A percentile compares a stretch with the other conserved stretches of the same genome.
These are phyloP conservation scores for Apamea monoglypha DNA, from an alignment of 2,888 invertebrate species.

Conservation along the genomic window DNA sequence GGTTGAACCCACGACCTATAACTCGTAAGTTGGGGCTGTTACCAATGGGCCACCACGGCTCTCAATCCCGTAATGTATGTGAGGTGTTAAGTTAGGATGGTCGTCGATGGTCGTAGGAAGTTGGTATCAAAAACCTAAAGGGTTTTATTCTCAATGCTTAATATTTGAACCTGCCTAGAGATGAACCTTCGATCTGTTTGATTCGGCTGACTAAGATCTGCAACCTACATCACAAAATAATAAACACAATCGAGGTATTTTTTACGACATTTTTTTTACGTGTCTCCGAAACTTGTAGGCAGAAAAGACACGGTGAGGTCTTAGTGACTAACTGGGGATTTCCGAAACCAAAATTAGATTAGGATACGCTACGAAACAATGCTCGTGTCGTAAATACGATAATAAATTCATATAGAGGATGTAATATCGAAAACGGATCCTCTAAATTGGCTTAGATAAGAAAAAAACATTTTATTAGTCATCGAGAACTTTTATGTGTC, in stretches of 20 bases:
- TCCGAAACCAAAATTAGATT: slow-evolving; percentile 42
- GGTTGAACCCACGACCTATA: not conserved
- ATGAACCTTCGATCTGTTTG: not conserved
- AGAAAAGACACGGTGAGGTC: slow-evolving; percentile 24
- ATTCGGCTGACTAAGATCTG: not conserved
- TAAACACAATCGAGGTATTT: slow-evolving; percentile 15
- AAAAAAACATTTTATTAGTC: not conserved
- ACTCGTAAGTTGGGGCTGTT: not conserved
- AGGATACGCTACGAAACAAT: slow-evolving; percentile 17
- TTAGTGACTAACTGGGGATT: slow-evolving; percentile 59
- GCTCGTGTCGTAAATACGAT: slow-evolving; percentile 15
- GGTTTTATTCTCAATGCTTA: not conserved
- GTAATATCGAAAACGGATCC: slow-evolving; percentile 18
- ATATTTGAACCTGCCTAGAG: not conserved
- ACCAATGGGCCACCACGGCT: not conserved
- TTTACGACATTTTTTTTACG: slow-evolving; percentile 18
- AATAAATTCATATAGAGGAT: slow-evolving; percentile 7
- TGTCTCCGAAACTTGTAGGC: slow-evolving; percentile 22
- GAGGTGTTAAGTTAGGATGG: not conserved
- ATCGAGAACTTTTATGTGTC: not conserved
- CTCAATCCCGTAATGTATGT: not conserved
- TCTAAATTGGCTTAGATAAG: slow-evolving; percentile 12
- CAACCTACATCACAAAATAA: slow-evolving; percentile 5
- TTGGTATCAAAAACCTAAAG: not conserved
- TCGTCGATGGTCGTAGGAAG: not conserved